phyloP scores from a whole-genome alignment of 2,888 invertebrate genomes.

The Watsonalla cultraria region DNA sequence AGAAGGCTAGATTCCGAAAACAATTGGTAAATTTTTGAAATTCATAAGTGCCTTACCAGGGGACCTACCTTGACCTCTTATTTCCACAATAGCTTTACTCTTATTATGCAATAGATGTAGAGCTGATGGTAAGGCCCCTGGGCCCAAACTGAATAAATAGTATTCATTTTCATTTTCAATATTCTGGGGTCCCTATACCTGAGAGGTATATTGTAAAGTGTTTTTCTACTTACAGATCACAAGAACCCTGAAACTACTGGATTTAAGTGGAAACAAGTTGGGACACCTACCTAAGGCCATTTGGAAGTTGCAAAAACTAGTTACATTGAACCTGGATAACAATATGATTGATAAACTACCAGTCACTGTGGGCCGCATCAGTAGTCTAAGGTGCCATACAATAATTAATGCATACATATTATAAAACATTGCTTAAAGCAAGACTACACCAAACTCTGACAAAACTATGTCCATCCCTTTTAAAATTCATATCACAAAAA shows the following conservation, averaged over 20 bases:
- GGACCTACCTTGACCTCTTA: no score
- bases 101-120: no score
- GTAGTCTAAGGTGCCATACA: constrained; percentile 59
- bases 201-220: background rate
- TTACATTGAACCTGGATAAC: constrained; percentile 80
- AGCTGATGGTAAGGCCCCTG: no score
- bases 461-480: background rate
- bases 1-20: no score
- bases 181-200: background rate
- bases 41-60: no score
- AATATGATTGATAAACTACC: constrained; percentile 81
- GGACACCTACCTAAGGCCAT: constrained; percentile 79
- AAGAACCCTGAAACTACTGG: constrained; percentile 77
- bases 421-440: constrained; percentile 3
- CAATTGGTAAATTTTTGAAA: no score
- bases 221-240: constrained; percentile 46
- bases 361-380: constrained; percentile 81
- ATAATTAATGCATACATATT: background rate
- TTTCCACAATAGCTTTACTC: no score
- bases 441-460: background rate
- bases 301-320: constrained; percentile 79
- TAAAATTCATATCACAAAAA: no score
- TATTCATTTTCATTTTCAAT: no score
- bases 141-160: no score
- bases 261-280: constrained; percentile 81